phyloP scores from a whole-genome alignment of 2,888 invertebrate species.

The Torymus aiolomorphi region DNA sequence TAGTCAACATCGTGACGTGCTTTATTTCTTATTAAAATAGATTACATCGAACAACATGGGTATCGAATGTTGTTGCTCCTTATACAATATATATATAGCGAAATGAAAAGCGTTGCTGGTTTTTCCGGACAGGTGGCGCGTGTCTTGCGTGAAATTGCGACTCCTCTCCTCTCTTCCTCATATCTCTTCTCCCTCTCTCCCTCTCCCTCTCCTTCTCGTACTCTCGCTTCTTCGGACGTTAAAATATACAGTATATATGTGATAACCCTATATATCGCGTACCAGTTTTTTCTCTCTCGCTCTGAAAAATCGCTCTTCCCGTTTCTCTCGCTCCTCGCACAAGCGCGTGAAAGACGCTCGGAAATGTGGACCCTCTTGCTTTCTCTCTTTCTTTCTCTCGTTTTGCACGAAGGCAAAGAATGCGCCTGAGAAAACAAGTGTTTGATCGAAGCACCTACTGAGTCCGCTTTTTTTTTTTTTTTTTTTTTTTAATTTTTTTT shows the following conservation, averaged over 20 bases:
- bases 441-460: conserved; percentile 43
- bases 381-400: background rate
- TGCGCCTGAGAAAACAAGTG: conserved; percentile 28
- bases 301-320: no score
- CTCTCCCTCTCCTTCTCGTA: background rate
- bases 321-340: no score
- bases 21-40: conserved; percentile 59
- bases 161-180: conserved; percentile 3
- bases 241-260: conserved; percentile 42
- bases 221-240: conserved; percentile 33
- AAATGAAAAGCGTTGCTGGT: conserved; percentile 53
- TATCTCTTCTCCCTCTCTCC: conserved; percentile 3
- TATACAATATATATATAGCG: conserved; percentile 28
- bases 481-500: conserved; percentile 11
- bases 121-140: conserved; percentile 41
- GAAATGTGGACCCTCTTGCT: conserved; percentile 1
- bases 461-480: background rate
- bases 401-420: background rate
- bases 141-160: conserved; percentile 32
- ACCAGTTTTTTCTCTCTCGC: background rate
- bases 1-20: conserved; percentile 49
- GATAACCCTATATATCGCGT: background rate
- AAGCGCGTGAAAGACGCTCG: conserved; percentile 24
- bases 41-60: conserved; percentile 56
- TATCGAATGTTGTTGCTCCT: conserved; percentile 51